Evolutionary conservation across 2,113 vertebrate species (phyloP), one percentile per base, ranked within the genome.

Genomic region (Gobius niger): DNA sequence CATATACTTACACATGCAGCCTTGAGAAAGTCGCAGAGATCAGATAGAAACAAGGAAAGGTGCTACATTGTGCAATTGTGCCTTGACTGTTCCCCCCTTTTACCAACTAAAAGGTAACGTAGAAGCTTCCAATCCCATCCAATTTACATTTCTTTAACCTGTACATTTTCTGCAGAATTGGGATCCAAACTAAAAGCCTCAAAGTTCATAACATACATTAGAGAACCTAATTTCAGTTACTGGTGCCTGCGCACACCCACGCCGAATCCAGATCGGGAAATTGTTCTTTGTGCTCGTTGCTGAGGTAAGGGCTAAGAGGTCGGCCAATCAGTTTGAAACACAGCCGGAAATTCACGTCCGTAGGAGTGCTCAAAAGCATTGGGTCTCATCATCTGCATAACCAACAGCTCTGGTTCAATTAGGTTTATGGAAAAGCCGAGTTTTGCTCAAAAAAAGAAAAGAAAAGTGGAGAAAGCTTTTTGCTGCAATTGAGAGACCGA

Each of bases 381-480:
- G 73, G 73, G 19, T 1, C 5, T 15, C 19, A n/a, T 7, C 15
- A 76, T 80, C 68, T 76, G 54, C 65, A 82, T 82, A 63, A 76
- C 61, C 47, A 65, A 13, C 51, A 42, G 7, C 57, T 8, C 40
- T n/a, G 41, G 57, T 44, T 60, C 14, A 60, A n/a, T 60, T 42
- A 60, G 40, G 57, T 60, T 15, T n/a, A 42, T 59, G 14, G 24
- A 60, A 44, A 60, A 41, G 18, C 53, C 18, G 10, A 24, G 56
- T 41, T 41, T 15, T 41, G 24, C 12, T 4, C 16, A 5, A 6
- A 42, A 40, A n/a, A n/a, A n/a, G n/a, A n/a, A n/a, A n/a, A 15
- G 34, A n/a, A 42, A 60, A 60, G 7, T 60, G 14, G 1, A 40
- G 24, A 14, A 9, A 60, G 4, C 60, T 70, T 41, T 63, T 18